phyloP scores from a whole-genome alignment of 1,140 invertebrate genomes.

The Ceratosolen fusciceps region DNA sequence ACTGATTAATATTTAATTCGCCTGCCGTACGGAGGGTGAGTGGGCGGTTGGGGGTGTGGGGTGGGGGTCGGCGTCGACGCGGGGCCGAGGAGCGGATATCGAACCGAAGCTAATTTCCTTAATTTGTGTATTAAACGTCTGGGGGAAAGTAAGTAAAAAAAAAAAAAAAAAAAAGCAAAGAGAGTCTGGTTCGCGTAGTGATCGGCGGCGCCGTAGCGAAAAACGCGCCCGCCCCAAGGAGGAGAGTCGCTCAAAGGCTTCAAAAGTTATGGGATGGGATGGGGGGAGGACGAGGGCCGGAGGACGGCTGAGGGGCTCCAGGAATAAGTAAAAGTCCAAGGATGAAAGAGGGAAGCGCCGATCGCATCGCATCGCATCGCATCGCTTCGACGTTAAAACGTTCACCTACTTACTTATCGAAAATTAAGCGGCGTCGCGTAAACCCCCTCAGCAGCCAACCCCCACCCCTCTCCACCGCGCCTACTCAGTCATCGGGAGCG shows the following conservation, averaged over 20 bases:
- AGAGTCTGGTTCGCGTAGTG: background rate
- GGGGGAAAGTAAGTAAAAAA: constrained; percentile 1
- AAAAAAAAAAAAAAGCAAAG: constrained; percentile 1
- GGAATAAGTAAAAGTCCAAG: constrained; percentile 28
- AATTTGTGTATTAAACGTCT: constrained; percentile 30
- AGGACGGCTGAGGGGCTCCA: background rate
- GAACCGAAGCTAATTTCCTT: constrained; percentile 21
- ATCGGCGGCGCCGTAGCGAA: too few relatives aligned
- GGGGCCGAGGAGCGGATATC: background rate
- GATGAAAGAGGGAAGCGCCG: constrained; percentile 33
- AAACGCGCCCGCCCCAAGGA: too few relatives aligned
- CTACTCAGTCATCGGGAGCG: background rate
- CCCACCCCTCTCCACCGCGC: constrained; percentile 41
- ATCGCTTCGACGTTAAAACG: constrained; percentile 39
- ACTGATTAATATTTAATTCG: too few relatives aligned
- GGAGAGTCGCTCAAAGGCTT: constrained; percentile 27
- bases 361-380: constrained; percentile 38
- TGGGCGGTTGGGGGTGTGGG: too few relatives aligned
- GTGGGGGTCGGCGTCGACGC: too few relatives aligned
- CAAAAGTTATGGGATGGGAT: too few relatives aligned
- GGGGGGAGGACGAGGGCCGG: too few relatives aligned
- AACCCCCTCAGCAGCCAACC: constrained; percentile 52
- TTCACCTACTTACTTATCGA: constrained; percentile 51
- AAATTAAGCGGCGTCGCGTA: constrained; percentile 46
- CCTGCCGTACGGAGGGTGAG: too few relatives aligned